phyloP scores from a whole-genome alignment of 2,888 invertebrate genomes.

The Leptothorax acervorum region DNA sequence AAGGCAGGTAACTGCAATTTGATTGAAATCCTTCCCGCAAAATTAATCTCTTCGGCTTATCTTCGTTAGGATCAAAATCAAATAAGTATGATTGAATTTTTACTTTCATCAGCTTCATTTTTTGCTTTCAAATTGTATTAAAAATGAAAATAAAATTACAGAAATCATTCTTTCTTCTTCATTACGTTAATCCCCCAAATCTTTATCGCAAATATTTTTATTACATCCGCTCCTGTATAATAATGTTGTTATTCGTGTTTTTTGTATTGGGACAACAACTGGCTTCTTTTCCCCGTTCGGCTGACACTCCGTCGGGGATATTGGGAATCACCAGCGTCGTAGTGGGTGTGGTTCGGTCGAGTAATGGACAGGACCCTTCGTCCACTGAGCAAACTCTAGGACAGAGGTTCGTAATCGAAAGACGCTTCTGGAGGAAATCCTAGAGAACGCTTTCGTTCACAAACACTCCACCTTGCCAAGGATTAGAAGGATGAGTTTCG shows the following conservation, averaged over 20 bases:
- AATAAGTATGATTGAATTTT: neutral
- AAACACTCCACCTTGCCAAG: constrained; percentile 66
- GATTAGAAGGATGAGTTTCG: constrained; percentile 64
- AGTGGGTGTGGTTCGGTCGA: constrained; percentile 58
- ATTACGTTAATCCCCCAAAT: neutral
- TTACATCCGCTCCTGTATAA: neutral
- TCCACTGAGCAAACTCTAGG: constrained; percentile 70
- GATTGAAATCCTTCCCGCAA: neutral
- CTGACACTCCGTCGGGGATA: constrained; percentile 54
- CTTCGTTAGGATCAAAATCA: neutral
- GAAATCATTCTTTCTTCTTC: neutral
- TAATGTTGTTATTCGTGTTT: neutral
- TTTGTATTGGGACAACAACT: neutral
- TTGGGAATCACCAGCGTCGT: constrained; percentile 65
- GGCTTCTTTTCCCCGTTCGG: neutral
- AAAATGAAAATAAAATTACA: neutral
- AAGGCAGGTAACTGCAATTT: neutral
- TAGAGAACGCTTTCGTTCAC: constrained; percentile 65
- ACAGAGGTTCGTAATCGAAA: constrained; percentile 73
- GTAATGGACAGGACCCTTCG: constrained; percentile 73
- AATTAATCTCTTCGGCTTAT: neutral
- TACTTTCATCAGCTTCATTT: neutral
- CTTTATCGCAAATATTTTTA: neutral
- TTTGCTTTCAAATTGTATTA: neutral
- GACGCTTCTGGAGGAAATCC: constrained; percentile 67